A percentile compares a stretch with the other conserved stretches of the same genome.
These are phyloP conservation scores for Mugil cephalus DNA, from an alignment of 2,113 vertebrate genomes.

Conservation along the genomic window DNA sequence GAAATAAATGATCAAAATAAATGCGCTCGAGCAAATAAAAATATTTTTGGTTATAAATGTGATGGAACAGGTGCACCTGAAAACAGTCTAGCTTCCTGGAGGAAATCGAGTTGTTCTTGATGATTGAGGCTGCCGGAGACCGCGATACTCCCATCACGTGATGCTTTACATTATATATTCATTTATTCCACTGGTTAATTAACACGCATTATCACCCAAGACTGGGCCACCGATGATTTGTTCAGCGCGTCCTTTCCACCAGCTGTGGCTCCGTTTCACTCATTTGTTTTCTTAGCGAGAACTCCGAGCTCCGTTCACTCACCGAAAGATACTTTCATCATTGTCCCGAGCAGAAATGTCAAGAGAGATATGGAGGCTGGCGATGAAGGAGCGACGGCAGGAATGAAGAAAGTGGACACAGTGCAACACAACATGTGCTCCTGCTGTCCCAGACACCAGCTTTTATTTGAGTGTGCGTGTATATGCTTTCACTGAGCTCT, in stretches of 20 bases:
- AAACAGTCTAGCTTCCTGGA: not conserved
- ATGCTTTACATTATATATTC: not conserved
- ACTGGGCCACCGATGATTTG: no score
- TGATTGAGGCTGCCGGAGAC: not conserved
- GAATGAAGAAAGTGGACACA: not conserved
- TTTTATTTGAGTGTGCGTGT: no score
- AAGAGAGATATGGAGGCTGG: conserved; percentile 6
- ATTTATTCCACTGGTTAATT: not conserved
- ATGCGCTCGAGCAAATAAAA: not conserved
- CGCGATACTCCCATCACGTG: not conserved
- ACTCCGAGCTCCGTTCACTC: conserved; percentile 1
- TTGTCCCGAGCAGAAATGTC: conserved; percentile 11
- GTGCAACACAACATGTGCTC: no score
- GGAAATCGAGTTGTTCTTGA: not conserved
- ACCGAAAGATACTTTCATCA: conserved; percentile 4
- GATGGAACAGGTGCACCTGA: not conserved
- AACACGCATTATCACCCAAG: no score
- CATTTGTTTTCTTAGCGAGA: not conserved
- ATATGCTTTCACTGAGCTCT: no score
- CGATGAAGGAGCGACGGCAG: conserved; percentile 1
- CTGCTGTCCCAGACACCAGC: no score
- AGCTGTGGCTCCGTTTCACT: not conserved
- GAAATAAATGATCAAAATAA: no score
- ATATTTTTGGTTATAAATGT: not conserved
- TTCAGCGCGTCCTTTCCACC: not conserved